A percentile compares a stretch with the other conserved stretches of the same genome.
Conservation (phyloP, 2,888 invertebrate species). For the Drosophila paramelanica region DNA sequence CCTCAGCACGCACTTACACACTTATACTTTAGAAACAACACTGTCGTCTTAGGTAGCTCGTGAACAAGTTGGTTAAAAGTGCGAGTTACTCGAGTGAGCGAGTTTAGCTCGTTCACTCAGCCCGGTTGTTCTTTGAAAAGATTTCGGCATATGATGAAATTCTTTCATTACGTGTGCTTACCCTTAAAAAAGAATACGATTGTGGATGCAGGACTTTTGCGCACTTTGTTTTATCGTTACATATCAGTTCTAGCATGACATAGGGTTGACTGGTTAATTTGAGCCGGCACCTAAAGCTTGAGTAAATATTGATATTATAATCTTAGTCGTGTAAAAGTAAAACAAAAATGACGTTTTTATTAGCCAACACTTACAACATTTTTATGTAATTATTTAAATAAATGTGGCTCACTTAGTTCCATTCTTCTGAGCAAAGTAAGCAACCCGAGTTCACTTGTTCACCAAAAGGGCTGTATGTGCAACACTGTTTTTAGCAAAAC, state of each 20-base stretch:
- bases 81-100: constrained; percentile 12
- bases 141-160: neutral
- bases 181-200: neutral
- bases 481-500: neutral
- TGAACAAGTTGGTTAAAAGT: constrained; percentile 19
- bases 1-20: constrained; percentile 53
- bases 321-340: constrained; percentile 8
- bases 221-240: constrained; percentile 4
- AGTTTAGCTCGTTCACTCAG: constrained; percentile 9
- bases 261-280: constrained; percentile 2
- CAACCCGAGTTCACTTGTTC: constrained; percentile 1
- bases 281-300: constrained; percentile 3
- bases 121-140: constrained; percentile 2
- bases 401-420: constrained; percentile 7
- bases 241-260: constrained; percentile 3
- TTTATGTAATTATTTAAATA: constrained; percentile 6
- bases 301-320: neutral
- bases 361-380: neutral
- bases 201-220: constrained; percentile 6
- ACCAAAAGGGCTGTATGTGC: neutral
- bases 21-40: constrained; percentile 55
- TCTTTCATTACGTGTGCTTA: neutral
- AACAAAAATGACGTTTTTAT: constrained; percentile 11
- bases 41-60: constrained; percentile 31
- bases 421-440: neutral